Base-by-base conservation (phyloP, 2,888 invertebrate species). In the Acleris sparsana region DNA sequence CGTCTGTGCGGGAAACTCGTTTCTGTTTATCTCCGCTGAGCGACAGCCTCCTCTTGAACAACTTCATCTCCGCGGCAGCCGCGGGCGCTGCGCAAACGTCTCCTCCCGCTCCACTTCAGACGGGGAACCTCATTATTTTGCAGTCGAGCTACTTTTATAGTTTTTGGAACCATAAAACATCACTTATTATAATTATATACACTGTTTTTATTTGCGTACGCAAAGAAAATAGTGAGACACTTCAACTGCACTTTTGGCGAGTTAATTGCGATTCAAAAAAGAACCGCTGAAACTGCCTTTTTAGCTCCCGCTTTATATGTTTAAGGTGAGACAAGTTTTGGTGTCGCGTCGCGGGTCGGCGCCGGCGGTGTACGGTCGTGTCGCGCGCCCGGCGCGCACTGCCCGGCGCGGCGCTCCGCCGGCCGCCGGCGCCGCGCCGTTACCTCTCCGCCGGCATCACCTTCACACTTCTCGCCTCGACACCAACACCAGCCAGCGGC, bases 11-110 rank as follows among this genome's bases (percentile, higher is more conserved):
- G 69, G 87, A 80, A 85, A 84, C 86, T 75, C 83, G 90, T 89
- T 90, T 91, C 80, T 88, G 89, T 88, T 92, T 92, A 86, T 92
- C 92, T 81, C 86, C 81, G 77, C 87, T 89, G 84, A 91, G 88
- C 75, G 91, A 92, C 82, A 91, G 83, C 82, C 88, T 91, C 83
- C 92, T 88, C 87, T 88, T 92, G 87, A 92, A 92, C 84, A 92
- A 83, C 85, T 92, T 92, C 92, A 92, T 92, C 83, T 85, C 72
- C 73, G 76, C 72, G 74, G 75, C 70, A 70, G 76, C 74, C 73
- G 76, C 72, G 75, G 80, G 72, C 73, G 73, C 71, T 75, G 71
- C 73, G 75, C 76, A 71, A 75, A 78, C 75, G 73, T 82, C 84
- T 82, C 81, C 78, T 80, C 72, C 76, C 75, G 73, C 73, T 72